These are phyloP conservation scores for Drosophila anomalata DNA, from an alignment of 2,888 invertebrate species.

Conservation along the genomic window DNA sequence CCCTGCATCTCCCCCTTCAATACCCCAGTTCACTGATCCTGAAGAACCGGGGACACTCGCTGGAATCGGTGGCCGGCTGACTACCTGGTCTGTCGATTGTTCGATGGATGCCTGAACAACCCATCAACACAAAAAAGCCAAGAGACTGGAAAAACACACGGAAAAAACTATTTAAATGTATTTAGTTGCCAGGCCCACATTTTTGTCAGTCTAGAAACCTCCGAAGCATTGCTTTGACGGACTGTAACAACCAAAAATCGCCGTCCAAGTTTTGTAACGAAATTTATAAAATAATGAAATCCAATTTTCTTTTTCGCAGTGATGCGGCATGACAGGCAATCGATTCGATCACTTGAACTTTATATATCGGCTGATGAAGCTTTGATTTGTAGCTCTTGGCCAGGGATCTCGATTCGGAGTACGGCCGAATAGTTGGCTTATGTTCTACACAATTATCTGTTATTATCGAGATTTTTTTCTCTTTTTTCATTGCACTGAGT, in stretches of 20 bases:
- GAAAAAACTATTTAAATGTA: conserved; percentile 20
- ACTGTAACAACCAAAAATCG: background rate
- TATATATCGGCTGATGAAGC: conserved; percentile 72
- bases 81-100: conserved; percentile 13
- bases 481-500: conserved; percentile 45
- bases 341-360: conserved; percentile 76
- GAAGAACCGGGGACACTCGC: conserved; percentile 38
- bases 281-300: no score
- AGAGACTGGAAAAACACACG: conserved; percentile 19
- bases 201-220: background rate
- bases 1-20: conserved; percentile 5
- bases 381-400: conserved; percentile 69
- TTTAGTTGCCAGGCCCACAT: conserved; percentile 1
- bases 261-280: background rate
- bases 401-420: conserved; percentile 29
- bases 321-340: conserved; percentile 35
- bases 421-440: conserved; percentile 74
- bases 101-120: conserved; percentile 21
- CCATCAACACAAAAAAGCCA: conserved; percentile 23
- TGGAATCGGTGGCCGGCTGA: conserved; percentile 30
- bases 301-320: conserved; percentile 7
- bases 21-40: conserved; percentile 7
- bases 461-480: conserved; percentile 70
- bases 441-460: conserved; percentile 84
- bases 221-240: background rate